Evolutionary conservation across 2,113 vertebrate genomes (phyloP).

Genomic region (Misgurnus anguillicaudatus): DNA sequence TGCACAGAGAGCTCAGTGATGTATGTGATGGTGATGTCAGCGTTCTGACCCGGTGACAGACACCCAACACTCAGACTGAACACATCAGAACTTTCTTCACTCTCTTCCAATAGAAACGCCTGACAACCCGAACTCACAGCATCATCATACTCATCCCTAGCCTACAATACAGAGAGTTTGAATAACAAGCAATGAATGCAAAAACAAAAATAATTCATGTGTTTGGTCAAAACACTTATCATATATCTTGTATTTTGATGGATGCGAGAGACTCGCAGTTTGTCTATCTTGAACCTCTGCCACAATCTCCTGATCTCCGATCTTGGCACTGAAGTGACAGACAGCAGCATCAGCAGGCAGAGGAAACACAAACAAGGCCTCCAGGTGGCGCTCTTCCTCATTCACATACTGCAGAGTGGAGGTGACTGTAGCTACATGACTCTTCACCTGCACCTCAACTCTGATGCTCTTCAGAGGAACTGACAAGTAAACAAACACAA

Average conservation of each 20-base stretch:
- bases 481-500: slow-evolving; percentile 44
- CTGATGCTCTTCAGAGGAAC: slow-evolving; percentile 79
- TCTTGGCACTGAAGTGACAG: slow-evolving; percentile 56
- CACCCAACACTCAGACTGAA: slow-evolving; percentile 80
- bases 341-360: slow-evolving; percentile 78
- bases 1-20: slow-evolving; percentile 79
- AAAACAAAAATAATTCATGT: too few species aligned
- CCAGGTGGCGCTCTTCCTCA: slow-evolving; percentile 73
- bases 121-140: slow-evolving; percentile 76
- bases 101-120: slow-evolving; percentile 80
- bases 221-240: too few species aligned
- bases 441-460: slow-evolving; percentile 73
- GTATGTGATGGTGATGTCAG: slow-evolving; percentile 75
- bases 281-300: slow-evolving; percentile 79
- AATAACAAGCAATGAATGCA: too few species aligned
- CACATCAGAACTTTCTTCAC: slow-evolving; percentile 71
- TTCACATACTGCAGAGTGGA: slow-evolving; percentile 81
- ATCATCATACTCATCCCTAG: slow-evolving; percentile 72
- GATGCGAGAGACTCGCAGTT: slow-evolving; percentile 61
- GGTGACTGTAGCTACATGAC: slow-evolving; percentile 79
- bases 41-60: slow-evolving; percentile 73
- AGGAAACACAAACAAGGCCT: slow-evolving; percentile 82
- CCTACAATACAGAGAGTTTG: slow-evolving; percentile 59
- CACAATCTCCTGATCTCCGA: slow-evolving; percentile 76
- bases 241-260: too few species aligned